Evolutionary conservation across 2,113 vertebrate genomes (phyloP).

Genomic region (Oreocharis arfaki): DNA sequence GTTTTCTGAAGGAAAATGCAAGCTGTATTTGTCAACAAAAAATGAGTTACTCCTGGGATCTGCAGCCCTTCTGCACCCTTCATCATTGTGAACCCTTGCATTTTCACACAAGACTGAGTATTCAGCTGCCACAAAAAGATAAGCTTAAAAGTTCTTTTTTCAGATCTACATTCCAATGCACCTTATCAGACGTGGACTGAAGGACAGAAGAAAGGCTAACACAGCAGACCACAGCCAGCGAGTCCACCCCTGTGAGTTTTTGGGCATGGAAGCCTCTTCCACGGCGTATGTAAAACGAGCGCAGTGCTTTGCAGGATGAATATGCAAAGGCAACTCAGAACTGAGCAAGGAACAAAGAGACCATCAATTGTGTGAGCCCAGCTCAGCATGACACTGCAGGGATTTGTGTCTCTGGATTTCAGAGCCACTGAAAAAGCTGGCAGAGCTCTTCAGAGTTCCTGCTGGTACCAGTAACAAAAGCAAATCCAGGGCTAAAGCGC

Average conservation of each 20-base stretch:
- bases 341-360: neutral
- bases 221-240: neutral
- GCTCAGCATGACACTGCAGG: neutral
- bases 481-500: neutral
- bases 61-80: neutral
- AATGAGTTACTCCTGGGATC: neutral
- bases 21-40: neutral
- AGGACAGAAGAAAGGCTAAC: neutral
- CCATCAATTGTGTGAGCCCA: neutral
- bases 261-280: neutral
- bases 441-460: neutral
- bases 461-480: neutral
- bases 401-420: neutral
- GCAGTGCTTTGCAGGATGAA: neutral
- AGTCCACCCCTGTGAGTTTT: neutral
- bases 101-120: neutral
- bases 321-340: neutral
- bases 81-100: neutral
- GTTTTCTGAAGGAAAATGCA: neutral
- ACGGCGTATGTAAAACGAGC: neutral
- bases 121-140: neutral
- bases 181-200: neutral
- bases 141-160: neutral
- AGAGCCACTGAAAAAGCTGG: neutral
- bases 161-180: neutral